These are phyloP conservation scores for Tachyglossus aculeatus DNA, from an alignment of 2,797 vertebrate species.

Conservation along the genomic window DNA sequence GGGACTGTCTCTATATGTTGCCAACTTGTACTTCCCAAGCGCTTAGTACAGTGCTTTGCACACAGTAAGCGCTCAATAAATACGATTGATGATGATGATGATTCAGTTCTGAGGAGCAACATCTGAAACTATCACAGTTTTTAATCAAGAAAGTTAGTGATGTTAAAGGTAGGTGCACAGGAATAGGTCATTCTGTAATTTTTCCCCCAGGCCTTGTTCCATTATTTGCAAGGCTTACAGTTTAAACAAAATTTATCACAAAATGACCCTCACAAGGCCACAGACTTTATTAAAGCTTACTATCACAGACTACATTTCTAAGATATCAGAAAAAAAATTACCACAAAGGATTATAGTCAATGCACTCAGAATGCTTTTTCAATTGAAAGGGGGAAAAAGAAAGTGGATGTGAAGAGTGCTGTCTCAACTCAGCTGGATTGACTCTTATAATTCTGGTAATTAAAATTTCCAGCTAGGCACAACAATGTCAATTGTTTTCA, in stretches of 20 bases:
- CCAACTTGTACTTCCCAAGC: no score
- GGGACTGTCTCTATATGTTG: no score
- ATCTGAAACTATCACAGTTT: background rate
- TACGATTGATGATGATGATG: no score
- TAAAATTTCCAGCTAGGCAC: background rate
- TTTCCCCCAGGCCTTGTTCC: background rate
- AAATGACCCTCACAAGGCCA: slow-evolving; percentile 1
- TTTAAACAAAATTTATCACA: background rate
- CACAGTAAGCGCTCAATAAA: no score
- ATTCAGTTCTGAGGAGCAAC: background rate
- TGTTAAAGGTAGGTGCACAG: background rate
- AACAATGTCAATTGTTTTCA: background rate
- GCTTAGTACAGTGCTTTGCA: no score
- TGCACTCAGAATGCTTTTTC: slow-evolving; percentile 6
- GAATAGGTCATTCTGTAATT: background rate
- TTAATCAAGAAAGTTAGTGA: background rate
- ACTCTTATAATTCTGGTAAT: background rate
- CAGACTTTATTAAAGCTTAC: background rate
- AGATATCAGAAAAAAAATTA: background rate
- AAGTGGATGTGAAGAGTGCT: background rate
- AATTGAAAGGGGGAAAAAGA: background rate
- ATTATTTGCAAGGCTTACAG: background rate
- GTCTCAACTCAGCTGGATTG: background rate
- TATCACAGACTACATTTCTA: background rate
- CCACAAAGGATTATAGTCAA: background rate